phyloP scores from a whole-genome alignment of 1,140 invertebrate species.

The Diploscapter pachys region DNA sequence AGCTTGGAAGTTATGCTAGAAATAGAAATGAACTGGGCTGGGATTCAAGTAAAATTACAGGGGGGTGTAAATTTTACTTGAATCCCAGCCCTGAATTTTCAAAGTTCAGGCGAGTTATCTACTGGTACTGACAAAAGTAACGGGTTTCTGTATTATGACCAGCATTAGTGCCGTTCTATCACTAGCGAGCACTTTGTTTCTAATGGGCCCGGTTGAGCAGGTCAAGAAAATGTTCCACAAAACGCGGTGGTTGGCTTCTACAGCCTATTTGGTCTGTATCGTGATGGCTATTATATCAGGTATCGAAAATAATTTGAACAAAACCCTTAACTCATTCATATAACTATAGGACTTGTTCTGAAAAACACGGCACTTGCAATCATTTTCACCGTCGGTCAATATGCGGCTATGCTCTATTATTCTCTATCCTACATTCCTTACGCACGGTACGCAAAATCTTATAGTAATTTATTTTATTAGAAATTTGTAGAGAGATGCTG shows the following conservation, averaged over 20 bases:
- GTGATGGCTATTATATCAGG: slow-evolving; percentile 66
- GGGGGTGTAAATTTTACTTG: too few relatives aligned
- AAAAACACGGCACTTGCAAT: slow-evolving; percentile 74
- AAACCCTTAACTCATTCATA: slow-evolving; percentile 70
- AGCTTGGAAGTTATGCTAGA: neutral
- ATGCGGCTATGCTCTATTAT: slow-evolving; percentile 87
- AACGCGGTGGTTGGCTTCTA: slow-evolving; percentile 30
- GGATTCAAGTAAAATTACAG: too few relatives aligned
- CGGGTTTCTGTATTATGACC: slow-evolving; percentile 35
- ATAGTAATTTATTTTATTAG: too few relatives aligned
- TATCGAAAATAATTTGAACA: slow-evolving; percentile 69
- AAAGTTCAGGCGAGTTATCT: slow-evolving; percentile 27
- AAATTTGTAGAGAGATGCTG: too few relatives aligned
- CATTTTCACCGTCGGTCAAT: slow-evolving; percentile 81
- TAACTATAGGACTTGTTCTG: slow-evolving; percentile 69
- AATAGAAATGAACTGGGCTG: slow-evolving; percentile 8
- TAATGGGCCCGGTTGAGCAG: slow-evolving; percentile 85
- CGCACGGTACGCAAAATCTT: slow-evolving; percentile 70
- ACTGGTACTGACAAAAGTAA: slow-evolving; percentile 27
- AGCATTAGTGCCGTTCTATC: slow-evolving; percentile 34
- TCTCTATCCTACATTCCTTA: slow-evolving; percentile 89
- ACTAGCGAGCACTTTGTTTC: slow-evolving; percentile 72
- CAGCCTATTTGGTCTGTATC: slow-evolving; percentile 25
- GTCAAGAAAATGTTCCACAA: slow-evolving; percentile 83
- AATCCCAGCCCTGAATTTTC: too few relatives aligned